Conservation (phyloP, 2,888 invertebrate species). For the Acleris cristana region DNA sequence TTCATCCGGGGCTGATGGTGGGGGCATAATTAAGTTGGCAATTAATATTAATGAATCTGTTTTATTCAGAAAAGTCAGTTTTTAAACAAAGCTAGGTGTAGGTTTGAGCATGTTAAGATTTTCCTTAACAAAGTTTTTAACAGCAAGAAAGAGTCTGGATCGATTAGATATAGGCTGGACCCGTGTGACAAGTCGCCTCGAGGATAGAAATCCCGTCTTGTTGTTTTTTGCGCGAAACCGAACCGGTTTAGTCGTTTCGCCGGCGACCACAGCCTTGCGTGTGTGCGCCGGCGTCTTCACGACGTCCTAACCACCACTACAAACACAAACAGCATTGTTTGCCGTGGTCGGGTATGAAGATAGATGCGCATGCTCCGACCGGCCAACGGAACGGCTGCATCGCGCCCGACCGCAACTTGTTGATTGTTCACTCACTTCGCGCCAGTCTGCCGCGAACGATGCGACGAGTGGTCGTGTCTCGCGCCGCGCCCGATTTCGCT, state of each 20-base stretch:
- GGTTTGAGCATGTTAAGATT: not conserved
- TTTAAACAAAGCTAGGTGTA: too few relatives aligned
- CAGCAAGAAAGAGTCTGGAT: constrained; percentile 39
- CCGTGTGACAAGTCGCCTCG: constrained; percentile 49
- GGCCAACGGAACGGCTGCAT: constrained; percentile 61
- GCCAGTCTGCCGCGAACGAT: constrained; percentile 74
- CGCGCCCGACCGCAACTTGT: constrained; percentile 76
- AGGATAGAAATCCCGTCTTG: constrained; percentile 57
- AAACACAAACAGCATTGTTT: constrained; percentile 58
- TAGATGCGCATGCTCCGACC: constrained; percentile 75
- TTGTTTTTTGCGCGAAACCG: constrained; percentile 78
- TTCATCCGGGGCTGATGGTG: too few relatives aligned
- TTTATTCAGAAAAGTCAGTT: too few relatives aligned
- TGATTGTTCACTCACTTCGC: constrained; percentile 81
- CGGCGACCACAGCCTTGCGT: constrained; percentile 42
- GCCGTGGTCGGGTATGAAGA: constrained; percentile 65
- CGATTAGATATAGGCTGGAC: constrained; percentile 48
- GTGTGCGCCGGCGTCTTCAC: constrained; percentile 15
- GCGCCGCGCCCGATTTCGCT: constrained; percentile 63
- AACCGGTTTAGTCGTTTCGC: constrained; percentile 67
- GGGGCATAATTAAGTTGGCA: too few relatives aligned
- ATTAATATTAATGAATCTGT: too few relatives aligned
- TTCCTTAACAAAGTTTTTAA: constrained; percentile 20
- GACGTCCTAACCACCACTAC: constrained; percentile 12
- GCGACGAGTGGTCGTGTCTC: constrained; percentile 72